phyloP scores from a whole-genome alignment of 2,797 vertebrate species.

The Centropyge bicolor region DNA sequence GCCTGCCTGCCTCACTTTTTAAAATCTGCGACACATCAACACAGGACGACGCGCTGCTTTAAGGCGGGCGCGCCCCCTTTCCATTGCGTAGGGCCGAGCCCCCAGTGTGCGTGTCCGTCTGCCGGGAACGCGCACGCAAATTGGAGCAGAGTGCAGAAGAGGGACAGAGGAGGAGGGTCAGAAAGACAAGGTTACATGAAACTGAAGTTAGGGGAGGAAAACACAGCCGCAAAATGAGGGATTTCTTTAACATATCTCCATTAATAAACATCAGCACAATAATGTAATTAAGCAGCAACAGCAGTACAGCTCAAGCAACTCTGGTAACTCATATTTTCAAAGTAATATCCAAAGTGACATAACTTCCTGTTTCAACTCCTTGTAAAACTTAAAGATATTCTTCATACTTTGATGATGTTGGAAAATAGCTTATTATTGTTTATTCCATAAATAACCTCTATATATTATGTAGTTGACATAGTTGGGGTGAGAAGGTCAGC shows the following conservation, averaged over 20 bases:
- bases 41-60: slow-evolving; percentile 78
- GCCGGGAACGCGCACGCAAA: slow-evolving; percentile 75
- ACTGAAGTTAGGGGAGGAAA: background rate
- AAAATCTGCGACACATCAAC: slow-evolving; percentile 90
- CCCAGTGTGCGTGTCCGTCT: slow-evolving; percentile 68
- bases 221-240: background rate
- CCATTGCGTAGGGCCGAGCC: slow-evolving; percentile 80
- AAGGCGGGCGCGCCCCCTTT: slow-evolving; percentile 79
- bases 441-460: background rate
- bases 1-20: slow-evolving; percentile 73
- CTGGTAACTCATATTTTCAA: background rate
- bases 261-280: background rate
- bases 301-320: background rate
- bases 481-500: background rate
- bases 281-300: background rate
- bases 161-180: slow-evolving; percentile 47
- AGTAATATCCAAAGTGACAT: no score
- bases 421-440: background rate
- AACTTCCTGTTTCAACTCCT: background rate
- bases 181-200: slow-evolving; percentile 53
- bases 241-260: background rate
- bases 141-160: slow-evolving; percentile 72
- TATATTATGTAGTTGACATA: background rate
- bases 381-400: background rate
- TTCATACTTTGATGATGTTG: background rate